Percentiles rank a stretch among this genome's conserved stretches.
Conservation (phyloP, 2,888 invertebrate genomes). For the Dendrolimus houi region DNA sequence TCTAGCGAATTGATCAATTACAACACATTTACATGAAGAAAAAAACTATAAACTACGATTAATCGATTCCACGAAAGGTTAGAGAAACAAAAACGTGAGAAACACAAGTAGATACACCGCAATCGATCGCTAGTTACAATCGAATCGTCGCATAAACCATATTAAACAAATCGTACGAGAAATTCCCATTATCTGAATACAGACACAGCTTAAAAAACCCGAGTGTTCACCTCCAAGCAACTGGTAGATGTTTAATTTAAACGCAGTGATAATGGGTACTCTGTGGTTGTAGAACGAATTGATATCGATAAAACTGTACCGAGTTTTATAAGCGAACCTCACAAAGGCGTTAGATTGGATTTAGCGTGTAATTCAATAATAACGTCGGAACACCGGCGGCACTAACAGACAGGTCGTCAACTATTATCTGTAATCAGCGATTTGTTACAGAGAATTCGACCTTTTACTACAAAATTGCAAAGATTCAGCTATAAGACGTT, state of each 20-base stretch:
- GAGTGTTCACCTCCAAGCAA: constrained; percentile 17
- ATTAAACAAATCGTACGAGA: constrained; percentile 58
- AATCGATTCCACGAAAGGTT: constrained; percentile 59
- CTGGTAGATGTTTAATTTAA: constrained; percentile 22
- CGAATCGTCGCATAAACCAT: constrained; percentile 53
- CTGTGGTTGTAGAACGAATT: constrained; percentile 44
- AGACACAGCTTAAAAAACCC: constrained; percentile 26
- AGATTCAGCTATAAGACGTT: constrained; percentile 17
- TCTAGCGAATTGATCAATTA: constrained; percentile 18
- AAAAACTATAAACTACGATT: constrained; percentile 42
- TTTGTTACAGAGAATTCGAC: constrained; percentile 55
- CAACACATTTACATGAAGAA: constrained; percentile 24
- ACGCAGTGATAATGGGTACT: constrained; percentile 19
- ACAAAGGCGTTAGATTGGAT: constrained; percentile 50
- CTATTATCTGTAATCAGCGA: constrained; percentile 61
- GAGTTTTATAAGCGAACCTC: constrained; percentile 40
- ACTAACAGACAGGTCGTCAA: constrained; percentile 43
- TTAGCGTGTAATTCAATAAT: constrained; percentile 66
- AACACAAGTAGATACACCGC: constrained; percentile 48
- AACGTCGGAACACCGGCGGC: constrained; percentile 65
- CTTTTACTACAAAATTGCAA: constrained; percentile 43
- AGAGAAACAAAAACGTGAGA: constrained; percentile 71
- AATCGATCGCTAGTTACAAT: constrained; percentile 60
- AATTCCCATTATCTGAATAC: constrained; percentile 31
- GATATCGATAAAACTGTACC: constrained; percentile 43